phyloP scores from a whole-genome alignment of 2,888 invertebrate genomes.

The Morpho helenor region DNA sequence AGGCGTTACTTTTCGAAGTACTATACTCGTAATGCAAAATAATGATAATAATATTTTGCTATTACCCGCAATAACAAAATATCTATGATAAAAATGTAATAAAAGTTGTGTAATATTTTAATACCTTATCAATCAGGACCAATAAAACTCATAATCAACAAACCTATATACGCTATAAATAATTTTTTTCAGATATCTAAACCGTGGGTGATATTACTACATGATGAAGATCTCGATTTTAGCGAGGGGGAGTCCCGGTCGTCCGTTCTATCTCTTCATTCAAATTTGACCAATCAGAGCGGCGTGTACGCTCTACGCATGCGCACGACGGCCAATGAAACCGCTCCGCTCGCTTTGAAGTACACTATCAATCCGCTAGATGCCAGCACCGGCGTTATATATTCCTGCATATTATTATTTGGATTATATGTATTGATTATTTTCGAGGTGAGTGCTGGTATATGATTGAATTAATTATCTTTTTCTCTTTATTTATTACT shows the following conservation, averaged over 20 bases:
- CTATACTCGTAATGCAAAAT: no score
- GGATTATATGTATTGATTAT: constrained; percentile 90
- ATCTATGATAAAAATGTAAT: no score
- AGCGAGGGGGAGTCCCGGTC: constrained; percentile 70
- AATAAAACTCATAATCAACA: no score
- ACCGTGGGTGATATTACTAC: constrained; percentile 80
- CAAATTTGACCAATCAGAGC: constrained; percentile 29
- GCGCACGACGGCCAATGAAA: constrained; percentile 37
- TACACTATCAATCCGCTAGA: constrained; percentile 83
- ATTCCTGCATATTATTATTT: constrained; percentile 85
- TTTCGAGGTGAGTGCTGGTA: constrained; percentile 83
- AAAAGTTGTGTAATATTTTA: no score
- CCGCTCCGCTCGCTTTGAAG: constrained; percentile 51
- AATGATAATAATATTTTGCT: no score
- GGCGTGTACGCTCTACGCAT: constrained; percentile 39
- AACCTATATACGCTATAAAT: no score
- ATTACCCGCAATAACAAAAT: no score
- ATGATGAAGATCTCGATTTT: constrained; percentile 79
- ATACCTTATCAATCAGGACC: no score
- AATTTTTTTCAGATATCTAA: constrained; percentile 56
- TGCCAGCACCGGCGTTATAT: constrained; percentile 82
- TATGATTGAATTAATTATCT: no score
- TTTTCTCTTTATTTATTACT: no score
- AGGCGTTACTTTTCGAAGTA: no score
- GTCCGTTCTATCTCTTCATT: constrained; percentile 50